These are phyloP conservation scores for Microcebus lehilahytsara DNA, from an alignment of 2,113 vertebrate species.

Conservation along the genomic window DNA sequence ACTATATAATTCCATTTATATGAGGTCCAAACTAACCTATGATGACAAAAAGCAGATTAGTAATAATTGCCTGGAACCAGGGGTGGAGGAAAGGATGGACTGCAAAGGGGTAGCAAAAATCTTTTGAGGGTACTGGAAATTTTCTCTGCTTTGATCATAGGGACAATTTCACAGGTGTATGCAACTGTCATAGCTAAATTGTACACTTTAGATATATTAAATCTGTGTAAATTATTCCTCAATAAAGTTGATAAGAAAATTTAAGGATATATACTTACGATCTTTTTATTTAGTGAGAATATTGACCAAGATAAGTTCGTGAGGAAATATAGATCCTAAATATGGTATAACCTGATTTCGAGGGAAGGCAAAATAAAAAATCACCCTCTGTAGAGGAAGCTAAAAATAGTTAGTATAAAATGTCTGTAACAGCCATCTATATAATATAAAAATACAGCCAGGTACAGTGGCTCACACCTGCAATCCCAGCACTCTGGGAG, in stretches of 20 bases:
- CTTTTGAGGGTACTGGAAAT: neutral
- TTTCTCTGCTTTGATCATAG: neutral
- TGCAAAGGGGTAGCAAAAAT: neutral
- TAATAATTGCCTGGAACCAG: neutral
- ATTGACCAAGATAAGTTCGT: slow-evolving; percentile 4
- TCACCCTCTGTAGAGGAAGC: neutral
- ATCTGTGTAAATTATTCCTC: neutral
- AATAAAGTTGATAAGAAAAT: neutral
- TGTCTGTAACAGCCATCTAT: neutral
- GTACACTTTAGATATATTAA: neutral
- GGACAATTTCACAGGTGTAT: neutral
- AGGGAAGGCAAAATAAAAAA: neutral
- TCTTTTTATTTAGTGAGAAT: neutral
- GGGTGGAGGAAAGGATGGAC: neutral
- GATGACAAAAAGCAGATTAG: neutral
- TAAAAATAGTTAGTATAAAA: slow-evolving; percentile 6
- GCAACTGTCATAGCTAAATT: slow-evolving; percentile 1
- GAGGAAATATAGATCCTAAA: slow-evolving; percentile 1
- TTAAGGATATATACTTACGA: neutral
- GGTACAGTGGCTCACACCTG: too few species aligned
- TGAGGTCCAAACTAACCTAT: neutral
- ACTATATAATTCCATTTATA: neutral
- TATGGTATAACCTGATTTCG: neutral
- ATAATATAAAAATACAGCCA: too few species aligned
- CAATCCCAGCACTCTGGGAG: too few species aligned